Evolutionary conservation across 1,140 invertebrate genomes (phyloP).

Genomic region (Trichonephila clavipes): DNA sequence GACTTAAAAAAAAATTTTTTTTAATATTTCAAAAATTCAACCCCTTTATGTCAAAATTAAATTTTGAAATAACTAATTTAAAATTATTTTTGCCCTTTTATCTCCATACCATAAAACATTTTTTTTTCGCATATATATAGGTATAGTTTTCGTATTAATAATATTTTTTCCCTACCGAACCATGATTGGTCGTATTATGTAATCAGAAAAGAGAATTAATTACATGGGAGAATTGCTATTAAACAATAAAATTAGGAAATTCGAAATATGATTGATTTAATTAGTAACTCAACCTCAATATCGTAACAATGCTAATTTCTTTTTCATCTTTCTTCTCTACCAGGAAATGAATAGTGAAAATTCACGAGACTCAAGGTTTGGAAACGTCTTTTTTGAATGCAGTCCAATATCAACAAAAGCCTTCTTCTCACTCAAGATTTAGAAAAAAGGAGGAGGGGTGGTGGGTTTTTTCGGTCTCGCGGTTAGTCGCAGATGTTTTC

Average conservation of each 20-base stretch:
- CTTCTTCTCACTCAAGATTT: neutral
- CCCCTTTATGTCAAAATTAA: too few relatives aligned
- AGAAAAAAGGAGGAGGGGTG: neutral
- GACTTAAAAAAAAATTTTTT: too few relatives aligned
- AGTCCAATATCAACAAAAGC: constrained; percentile 38
- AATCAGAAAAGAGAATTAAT: too few relatives aligned
- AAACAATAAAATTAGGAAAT: neutral
- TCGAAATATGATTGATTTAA: neutral
- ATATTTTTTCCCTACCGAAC: too few relatives aligned
- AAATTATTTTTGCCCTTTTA: too few relatives aligned
- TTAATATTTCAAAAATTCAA: too few relatives aligned
- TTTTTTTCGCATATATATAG: too few relatives aligned
- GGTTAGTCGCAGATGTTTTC: constrained; percentile 16
- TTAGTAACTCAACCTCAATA: neutral
- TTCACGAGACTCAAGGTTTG: constrained; percentile 2
- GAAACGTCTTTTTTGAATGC: neutral
- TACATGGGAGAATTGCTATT: neutral
- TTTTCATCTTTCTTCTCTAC: neutral
- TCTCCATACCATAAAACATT: too few relatives aligned
- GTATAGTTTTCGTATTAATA: too few relatives aligned
- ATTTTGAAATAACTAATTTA: too few relatives aligned
- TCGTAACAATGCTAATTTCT: too few relatives aligned
- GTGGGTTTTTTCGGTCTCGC: neutral
- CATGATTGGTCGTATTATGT: too few relatives aligned
- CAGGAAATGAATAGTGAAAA: neutral